These are phyloP conservation scores for Cephus spinipes DNA, from an alignment of 2,888 invertebrate genomes.

Conservation along the genomic window DNA sequence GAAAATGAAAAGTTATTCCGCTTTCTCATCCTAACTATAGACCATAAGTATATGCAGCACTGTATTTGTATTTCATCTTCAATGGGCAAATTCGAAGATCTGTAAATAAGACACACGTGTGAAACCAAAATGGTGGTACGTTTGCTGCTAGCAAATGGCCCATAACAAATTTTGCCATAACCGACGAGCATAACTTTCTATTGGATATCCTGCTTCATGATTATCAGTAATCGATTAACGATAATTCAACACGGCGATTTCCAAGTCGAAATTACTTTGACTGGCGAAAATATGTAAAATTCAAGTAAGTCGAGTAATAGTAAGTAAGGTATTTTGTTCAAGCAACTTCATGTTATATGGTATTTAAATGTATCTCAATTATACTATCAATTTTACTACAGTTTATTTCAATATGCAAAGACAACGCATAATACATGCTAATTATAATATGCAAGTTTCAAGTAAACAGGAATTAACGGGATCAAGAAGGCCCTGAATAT, in stretches of 20 bases:
- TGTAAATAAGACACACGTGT: not conserved
- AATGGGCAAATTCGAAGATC: not conserved
- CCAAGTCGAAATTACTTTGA: not conserved
- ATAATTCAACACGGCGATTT: not conserved
- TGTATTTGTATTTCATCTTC: no score
- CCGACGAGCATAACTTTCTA: not conserved
- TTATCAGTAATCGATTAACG: not conserved
- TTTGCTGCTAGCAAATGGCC: not conserved
- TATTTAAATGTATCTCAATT: not conserved
- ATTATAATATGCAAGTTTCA: not conserved
- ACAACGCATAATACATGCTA: not conserved
- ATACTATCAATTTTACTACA: not conserved
- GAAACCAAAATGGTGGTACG: not conserved
- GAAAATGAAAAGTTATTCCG: no score
- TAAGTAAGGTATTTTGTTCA: not conserved
- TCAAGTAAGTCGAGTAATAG: not conserved
- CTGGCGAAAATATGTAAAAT: not conserved
- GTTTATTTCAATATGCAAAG: not conserved
- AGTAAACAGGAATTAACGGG: not conserved
- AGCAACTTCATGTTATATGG: not conserved
- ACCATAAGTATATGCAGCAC: no score
- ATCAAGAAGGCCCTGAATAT: not conserved
- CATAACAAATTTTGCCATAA: not conserved
- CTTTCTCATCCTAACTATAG: no score
- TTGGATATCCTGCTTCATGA: not conserved